Evolutionary conservation across 2,888 invertebrate species (phyloP).

Genomic region (Uropetala carovei): DNA sequence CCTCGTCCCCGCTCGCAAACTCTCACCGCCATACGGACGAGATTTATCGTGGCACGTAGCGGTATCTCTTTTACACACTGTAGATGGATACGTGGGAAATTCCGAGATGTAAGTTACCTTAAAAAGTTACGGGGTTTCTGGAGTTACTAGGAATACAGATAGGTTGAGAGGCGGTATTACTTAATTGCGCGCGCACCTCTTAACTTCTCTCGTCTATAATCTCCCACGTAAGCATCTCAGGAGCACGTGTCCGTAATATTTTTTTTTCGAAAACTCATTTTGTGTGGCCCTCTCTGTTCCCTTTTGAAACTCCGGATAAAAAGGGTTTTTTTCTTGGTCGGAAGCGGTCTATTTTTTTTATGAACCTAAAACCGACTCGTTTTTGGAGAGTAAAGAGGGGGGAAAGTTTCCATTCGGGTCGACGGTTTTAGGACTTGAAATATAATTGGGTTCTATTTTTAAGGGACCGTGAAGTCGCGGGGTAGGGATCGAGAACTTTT

Average conservation of each 20-base stretch:
- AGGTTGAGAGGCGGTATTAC: neutral
- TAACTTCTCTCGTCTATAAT: neutral
- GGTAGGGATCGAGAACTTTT: neutral
- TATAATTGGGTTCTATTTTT: slow-evolving; percentile 12
- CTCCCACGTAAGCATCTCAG: neutral
- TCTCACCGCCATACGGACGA: neutral
- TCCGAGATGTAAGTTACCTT: neutral
- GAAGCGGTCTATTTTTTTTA: neutral
- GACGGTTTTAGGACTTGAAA: neutral
- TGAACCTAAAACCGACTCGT: neutral
- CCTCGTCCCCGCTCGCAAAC: neutral
- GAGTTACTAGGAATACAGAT: neutral
- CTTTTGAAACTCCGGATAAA: too few species aligned
- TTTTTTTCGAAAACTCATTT: too few species aligned
- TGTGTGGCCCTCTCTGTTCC: too few species aligned
- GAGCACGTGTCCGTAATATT: neutral
- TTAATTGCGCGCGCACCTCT: neutral
- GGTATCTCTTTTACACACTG: neutral
- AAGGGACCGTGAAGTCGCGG: neutral
- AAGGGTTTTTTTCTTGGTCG: neutral
- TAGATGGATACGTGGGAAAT: neutral
- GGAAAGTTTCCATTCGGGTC: neutral
- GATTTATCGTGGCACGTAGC: neutral
- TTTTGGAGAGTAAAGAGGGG: neutral
- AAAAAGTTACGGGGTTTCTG: neutral